Base-by-base conservation (phyloP, 2,797 vertebrate genomes). In the Enteromius treurensis region DNA sequence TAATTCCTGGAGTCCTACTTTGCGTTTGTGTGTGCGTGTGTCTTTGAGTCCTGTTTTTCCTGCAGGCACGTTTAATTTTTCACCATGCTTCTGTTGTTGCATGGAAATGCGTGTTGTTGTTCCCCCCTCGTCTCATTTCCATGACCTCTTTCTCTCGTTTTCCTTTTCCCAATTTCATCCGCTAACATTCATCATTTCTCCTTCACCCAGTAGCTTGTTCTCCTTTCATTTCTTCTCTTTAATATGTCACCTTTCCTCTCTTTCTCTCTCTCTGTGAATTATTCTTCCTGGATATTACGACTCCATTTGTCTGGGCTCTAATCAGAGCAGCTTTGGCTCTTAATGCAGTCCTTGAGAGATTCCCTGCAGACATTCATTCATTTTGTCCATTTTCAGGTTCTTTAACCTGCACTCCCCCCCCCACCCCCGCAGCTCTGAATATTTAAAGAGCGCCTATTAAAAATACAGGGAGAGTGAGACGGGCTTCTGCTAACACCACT, bases 381-480 rank as follows among this genome's bases (percentile, higher is more conserved):
- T 94, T 95, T 94, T 91, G 91, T 93, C 93, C 92, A 93, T 94
- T 93, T 93, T 90, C 91, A 93, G 92, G 91, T 93, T 88, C 91
- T 85, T 83, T 83, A 87, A 83, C 88, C 86, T 88, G 85, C 47
- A 15, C 74, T 15, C 32, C 79, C 47, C 77, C 78, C 76, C 85
- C 77, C 42, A 14, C 87, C 79, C 82, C 37, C 15, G 1, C 49
- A 79, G 89, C 87, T 91, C 91, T 95, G 90, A 93, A 95, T 95
- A 94, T 96, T 96, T 95, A 93, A 95, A 70, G 37, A 91, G 92
- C 89, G 77, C 86, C 91, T 94, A 95, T 95, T 93, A 95, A 94
- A 95, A 86, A 95, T 95, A 91, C 88, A 88, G 88, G 64, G 82
- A 77, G 89, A 86, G 86, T 85, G 88, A 88, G 19, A 79, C 83